Evolutionary conservation across 2,113 vertebrate species (phyloP).

Genomic region (Hyaena hyaena): DNA sequence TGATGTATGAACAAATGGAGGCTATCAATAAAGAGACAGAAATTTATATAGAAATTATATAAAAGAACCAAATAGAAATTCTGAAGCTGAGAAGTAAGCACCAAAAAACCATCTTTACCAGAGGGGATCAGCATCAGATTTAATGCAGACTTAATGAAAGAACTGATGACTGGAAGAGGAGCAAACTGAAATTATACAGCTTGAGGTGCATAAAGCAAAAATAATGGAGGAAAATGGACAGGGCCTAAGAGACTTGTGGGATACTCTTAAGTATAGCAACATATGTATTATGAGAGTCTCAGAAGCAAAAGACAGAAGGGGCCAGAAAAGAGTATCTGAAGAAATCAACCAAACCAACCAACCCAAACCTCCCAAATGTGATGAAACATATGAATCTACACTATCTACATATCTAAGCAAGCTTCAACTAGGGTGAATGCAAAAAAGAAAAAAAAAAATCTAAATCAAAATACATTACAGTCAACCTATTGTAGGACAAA

Average conservation of each 20-base stretch:
- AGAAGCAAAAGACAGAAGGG: not conserved
- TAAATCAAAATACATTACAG: too few species aligned
- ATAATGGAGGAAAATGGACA: not conserved
- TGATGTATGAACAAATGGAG: not conserved
- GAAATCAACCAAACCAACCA: not conserved
- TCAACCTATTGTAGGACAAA: too few species aligned
- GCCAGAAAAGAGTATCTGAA: not conserved
- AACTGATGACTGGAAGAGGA: not conserved
- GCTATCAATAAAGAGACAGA: not conserved
- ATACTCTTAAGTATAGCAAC: not conserved
- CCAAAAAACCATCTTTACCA: not conserved
- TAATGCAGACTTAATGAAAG: not conserved
- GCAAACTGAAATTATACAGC: not conserved
- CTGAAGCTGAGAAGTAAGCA: not conserved
- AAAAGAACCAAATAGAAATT: not conserved
- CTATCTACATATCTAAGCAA: not conserved
- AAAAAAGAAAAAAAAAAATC: not conserved
- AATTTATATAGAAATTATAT: not conserved
- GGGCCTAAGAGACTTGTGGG: not conserved
- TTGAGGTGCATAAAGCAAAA: not conserved
- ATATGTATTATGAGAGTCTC: not conserved
- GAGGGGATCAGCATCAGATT: not conserved
- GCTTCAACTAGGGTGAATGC: not conserved
- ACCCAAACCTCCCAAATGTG: not conserved
- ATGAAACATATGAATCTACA: not conserved